phyloP scores from a whole-genome alignment of 2,888 invertebrate species.

The Brachyopa scutellaris region DNA sequence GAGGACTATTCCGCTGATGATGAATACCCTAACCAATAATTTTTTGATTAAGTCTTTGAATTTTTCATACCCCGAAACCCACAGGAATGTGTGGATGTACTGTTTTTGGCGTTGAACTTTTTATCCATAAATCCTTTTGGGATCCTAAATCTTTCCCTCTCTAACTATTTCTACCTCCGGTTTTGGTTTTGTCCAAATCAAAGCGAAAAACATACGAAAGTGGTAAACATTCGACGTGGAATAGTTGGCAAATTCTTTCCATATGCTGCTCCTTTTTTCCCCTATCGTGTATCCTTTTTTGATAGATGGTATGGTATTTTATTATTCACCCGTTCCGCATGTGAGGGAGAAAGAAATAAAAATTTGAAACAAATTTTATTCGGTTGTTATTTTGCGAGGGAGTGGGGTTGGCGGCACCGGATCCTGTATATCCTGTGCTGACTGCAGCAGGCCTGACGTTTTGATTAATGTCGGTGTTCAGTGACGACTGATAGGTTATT shows the following conservation, averaged over 20 bases:
- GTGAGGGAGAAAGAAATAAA: slow-evolving; percentile 31
- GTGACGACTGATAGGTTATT: slow-evolving; percentile 61
- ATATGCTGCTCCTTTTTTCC: slow-evolving; percentile 49
- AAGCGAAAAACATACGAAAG: slow-evolving; percentile 46
- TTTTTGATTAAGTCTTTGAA: slow-evolving; percentile 67
- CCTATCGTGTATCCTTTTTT: neutral
- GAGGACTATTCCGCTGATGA: slow-evolving; percentile 27
- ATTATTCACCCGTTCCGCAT: slow-evolving; percentile 33
- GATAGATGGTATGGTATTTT: slow-evolving; percentile 51
- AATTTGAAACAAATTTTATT: slow-evolving; percentile 66
- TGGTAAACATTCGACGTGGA: slow-evolving; percentile 52
- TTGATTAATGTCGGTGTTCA: slow-evolving; percentile 66
- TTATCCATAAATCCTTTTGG: slow-evolving; percentile 48
- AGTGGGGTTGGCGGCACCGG: neutral
- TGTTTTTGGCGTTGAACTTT: slow-evolving; percentile 8
- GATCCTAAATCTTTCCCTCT: neutral
- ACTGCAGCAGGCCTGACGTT: slow-evolving; percentile 57
- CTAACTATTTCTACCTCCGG: no score
- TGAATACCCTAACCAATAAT: slow-evolving; percentile 65
- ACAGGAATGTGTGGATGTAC: neutral
- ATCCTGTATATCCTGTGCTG: slow-evolving; percentile 23
- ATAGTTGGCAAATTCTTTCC: slow-evolving; percentile 61
- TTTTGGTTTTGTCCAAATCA: slow-evolving; percentile 39
- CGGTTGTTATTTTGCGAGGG: slow-evolving; percentile 41
- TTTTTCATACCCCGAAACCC: slow-evolving; percentile 38